Evolutionary conservation across 2,113 vertebrate species (phyloP), one percentile per base, ranked within the genome.

Genomic region (Eptesicus fuscus): DNA sequence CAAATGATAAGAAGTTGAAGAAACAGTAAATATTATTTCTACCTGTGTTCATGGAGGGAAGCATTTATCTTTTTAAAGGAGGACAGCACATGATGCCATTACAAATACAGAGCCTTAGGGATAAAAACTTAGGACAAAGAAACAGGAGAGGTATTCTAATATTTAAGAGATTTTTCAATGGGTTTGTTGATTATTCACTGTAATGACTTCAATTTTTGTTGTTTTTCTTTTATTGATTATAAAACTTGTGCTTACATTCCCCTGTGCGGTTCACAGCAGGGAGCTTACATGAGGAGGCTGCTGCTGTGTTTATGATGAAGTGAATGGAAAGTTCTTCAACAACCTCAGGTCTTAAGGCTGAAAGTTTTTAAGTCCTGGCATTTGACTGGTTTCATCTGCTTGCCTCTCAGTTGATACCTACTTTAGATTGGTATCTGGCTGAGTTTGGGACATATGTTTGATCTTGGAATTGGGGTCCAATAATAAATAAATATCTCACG

Each of bases 391-490:
- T 85, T 92, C 88, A 32, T 71, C 89, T 84, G 35, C 37, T 92
- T 77, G 53, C 42, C 94, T 92, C 70, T 97, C 93, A 90, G 40
- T 69, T 90, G 80, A 78, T 93, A 92, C 7, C 59, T 88, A 32
- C 6, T 82, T 93, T 93, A 78, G 80, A 88, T 44, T 88, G 61
- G 49, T 92, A 95, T 65, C 88, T 97, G 82, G n/a, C 71, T 97
- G 77, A 90, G 77, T 37, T 90, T 51, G 59, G 25, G 59, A 61
- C 59, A 65, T 40, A 42, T 73, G 80, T 96, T 97, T 97, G 96
- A 97, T 97, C 84, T 96, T 85, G 4, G 67, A 85, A 93, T 94
- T 88, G 93, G 84, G 92, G 51, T 90, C 71, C 71, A 77, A 85
- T 96, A 82, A 95, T 93, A 96, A 96, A 91, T 94, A 94, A 95